Percentiles rank a stretch among this genome's conserved stretches.
These are phyloP conservation scores for Lapara coniferarum DNA, from an alignment of 2,888 invertebrate genomes.

Conservation along the genomic window DNA sequence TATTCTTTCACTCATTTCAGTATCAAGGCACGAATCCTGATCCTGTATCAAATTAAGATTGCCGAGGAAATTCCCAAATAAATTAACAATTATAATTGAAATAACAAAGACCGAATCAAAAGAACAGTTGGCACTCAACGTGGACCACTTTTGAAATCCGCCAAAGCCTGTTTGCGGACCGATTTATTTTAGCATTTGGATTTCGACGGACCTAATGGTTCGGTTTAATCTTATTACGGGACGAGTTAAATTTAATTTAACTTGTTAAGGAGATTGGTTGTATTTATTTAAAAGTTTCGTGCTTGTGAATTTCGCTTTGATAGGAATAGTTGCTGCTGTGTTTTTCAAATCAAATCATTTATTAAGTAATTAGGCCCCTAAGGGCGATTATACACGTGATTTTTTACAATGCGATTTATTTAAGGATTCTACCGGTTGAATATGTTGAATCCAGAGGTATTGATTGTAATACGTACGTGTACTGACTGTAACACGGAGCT, in stretches of 20 bases:
- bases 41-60: background rate
- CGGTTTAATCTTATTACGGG: constrained; percentile 9
- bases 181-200: constrained; percentile 1
- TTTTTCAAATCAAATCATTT: too few relatives aligned
- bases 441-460: background rate
- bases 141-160: background rate
- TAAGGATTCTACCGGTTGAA: too few relatives aligned
- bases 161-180: background rate
- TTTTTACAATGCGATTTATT: too few relatives aligned
- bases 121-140: background rate
- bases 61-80: background rate
- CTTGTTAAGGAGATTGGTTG: constrained; percentile 4
- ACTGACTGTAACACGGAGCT: background rate
- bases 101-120: background rate
- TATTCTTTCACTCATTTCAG: background rate
- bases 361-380: too few relatives aligned
- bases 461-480: too few relatives aligned
- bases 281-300: constrained; percentile 13
- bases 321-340: background rate
- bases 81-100: constrained; percentile 1
- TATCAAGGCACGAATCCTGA: background rate
- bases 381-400: too few relatives aligned
- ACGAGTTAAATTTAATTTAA: constrained; percentile 10
- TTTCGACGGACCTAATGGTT: constrained; percentile 1
- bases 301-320: background rate